phyloP scores from a whole-genome alignment of 2,888 invertebrate species.

The Colletes collaris region DNA sequence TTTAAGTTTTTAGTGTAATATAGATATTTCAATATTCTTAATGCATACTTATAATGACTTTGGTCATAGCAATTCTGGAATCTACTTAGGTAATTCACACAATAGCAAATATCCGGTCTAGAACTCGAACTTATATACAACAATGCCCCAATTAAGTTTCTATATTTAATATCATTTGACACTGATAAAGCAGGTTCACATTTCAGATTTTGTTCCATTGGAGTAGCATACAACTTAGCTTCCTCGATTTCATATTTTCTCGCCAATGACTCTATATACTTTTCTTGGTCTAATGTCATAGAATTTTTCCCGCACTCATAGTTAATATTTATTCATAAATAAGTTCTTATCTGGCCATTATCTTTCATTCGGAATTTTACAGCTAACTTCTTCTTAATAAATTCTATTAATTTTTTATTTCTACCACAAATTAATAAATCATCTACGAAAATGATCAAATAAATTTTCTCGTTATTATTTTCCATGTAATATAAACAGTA shows the following conservation, averaged over 20 bases:
- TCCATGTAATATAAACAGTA: constrained; percentile 1
- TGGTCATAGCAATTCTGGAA: neutral
- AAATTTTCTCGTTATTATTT: neutral
- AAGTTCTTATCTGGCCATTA: neutral
- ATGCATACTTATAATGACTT: neutral
- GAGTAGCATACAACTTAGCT: constrained; percentile 13
- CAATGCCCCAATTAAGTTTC: neutral
- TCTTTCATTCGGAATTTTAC: constrained; percentile 3
- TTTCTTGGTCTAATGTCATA: constrained; percentile 24
- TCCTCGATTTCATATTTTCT: constrained; percentile 18
- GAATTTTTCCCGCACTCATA: neutral
- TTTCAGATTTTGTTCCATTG: constrained; percentile 30
- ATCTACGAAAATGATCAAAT: neutral
- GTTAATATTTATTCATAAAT: neutral
- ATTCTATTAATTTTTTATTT: neutral
- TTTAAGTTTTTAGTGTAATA: constrained; percentile 22
- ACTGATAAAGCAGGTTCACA: neutral
- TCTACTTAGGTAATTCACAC: neutral
- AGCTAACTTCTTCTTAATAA: constrained; percentile 1
- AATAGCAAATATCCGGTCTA: neutral
- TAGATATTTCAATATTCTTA: constrained; percentile 27
- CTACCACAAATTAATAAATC: constrained; percentile 2
- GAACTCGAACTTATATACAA: neutral
- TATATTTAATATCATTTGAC: constrained; percentile 9
- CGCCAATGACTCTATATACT: constrained; percentile 23